Conservation (phyloP, 2,113 vertebrate genomes). For the Cavia aperea region DNA sequence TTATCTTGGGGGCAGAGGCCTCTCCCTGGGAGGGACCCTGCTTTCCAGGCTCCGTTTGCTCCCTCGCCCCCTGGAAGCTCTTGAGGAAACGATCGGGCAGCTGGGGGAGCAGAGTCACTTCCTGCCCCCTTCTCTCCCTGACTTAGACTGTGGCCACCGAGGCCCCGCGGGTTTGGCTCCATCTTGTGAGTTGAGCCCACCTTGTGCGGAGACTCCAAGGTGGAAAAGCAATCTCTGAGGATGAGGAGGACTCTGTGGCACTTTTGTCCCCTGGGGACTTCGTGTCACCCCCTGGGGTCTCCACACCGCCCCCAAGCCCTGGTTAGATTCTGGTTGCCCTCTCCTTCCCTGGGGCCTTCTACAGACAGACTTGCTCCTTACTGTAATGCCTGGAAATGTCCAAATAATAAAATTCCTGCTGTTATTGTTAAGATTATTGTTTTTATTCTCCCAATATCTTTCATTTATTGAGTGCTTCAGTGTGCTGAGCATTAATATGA, state of each 20-base stretch:
- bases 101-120: not conserved
- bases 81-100: accelerated
- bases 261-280: too few relatives aligned
- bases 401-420: not conserved
- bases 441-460: not conserved
- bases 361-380: not conserved
- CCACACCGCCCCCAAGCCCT: not conserved
- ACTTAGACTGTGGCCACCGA: too few relatives aligned
- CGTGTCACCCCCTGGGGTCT: not conserved
- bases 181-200: not conserved
- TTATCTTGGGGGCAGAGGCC: not conserved
- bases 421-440: not conserved
- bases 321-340: not conserved
- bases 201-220: not conserved
- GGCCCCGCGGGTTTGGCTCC: not conserved
- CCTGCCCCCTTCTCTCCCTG: not conserved
- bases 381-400: not conserved
- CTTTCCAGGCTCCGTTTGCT: not conserved
- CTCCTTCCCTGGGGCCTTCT: not conserved
- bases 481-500: not conserved
- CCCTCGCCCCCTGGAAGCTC: not conserved
- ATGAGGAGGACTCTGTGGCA: too few relatives aligned
- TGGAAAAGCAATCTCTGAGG: not conserved
- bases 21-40: not conserved
- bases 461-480: not conserved